Evolutionary conservation across 1,140 invertebrate species (phyloP).

Genomic region (Drosophila sucinea): DNA sequence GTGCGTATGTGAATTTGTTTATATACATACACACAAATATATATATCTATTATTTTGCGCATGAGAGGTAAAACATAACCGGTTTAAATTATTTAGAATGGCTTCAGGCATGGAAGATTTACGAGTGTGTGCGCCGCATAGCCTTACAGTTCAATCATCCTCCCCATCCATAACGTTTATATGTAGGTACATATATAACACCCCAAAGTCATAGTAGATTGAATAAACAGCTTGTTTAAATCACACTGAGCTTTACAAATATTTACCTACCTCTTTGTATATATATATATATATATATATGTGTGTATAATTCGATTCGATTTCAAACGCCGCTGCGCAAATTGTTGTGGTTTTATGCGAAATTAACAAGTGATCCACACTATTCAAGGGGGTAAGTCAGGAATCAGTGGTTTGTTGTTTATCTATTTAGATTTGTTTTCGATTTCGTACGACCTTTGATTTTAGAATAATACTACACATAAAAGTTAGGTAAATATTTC

Average conservation of each 20-base stretch:
- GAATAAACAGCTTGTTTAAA: constrained; percentile 13
- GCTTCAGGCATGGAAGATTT: constrained; percentile 20
- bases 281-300: neutral
- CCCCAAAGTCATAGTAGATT: neutral
- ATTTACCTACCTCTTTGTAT: constrained; percentile 11
- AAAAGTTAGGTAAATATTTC: constrained; percentile 33
- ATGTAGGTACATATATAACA: too few relatives aligned
- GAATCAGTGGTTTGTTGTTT: constrained; percentile 15
- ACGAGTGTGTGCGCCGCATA: constrained; percentile 1
- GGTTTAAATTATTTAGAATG: constrained; percentile 47
- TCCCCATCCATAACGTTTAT: neutral
- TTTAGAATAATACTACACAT: neutral
- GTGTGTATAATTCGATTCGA: neutral
- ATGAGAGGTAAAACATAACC: constrained; percentile 40
- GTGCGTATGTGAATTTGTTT: neutral
- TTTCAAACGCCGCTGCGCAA: constrained; percentile 39
- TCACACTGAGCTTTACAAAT: constrained; percentile 18
- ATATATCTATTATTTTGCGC: constrained; percentile 15
- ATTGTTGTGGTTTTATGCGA: constrained; percentile 4
- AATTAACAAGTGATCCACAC: neutral
- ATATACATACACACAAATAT: neutral
- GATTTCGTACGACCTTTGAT: constrained; percentile 14
- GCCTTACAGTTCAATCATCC: constrained; percentile 6
- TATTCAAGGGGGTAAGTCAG: too few relatives aligned
- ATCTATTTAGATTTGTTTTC: constrained; percentile 10